Base-by-base conservation (phyloP, 1,140 invertebrate genomes). In the Lepidurus packardi region DNA sequence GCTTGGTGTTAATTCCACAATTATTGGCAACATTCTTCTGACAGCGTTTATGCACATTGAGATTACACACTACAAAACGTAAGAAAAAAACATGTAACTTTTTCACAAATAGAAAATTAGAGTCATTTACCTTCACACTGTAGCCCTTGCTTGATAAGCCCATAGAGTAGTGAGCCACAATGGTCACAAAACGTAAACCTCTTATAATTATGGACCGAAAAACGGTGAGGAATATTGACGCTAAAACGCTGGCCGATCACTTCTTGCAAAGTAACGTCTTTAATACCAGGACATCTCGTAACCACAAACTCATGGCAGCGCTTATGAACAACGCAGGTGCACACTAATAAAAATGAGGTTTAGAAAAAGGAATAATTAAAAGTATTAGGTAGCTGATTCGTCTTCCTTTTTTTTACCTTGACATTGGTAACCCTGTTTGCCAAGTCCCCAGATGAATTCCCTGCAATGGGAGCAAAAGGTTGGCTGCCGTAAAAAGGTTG, bases 391-490 rank as follows among this genome's bases (percentile, higher is more conserved):
- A 73, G 16, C 5, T n/a, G 24, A 24, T 11, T 74, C n/a, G 73
- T 77, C 25, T 9, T 24, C 85, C 85, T 84, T 85, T 84, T 85
- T 87, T 88, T 90, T 91, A 97, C 95, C 96, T 97, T 99, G 98
- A 91, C 98, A 99, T 87, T 99, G 98, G 90, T 99, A 99, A 85
- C 97, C 98, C 90, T 99, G 98, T 88, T 98, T 98, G 84, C 96
- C 94, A 83, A 98, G 90, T 86, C 97, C 97, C 96, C 97, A 98
- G 85, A 98, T 98, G 86, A 99, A 99, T 86, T 98, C 95, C 81
- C 92, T 90, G 87, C 97, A 98, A 87, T 98, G 94, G 83, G 94
- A 97, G 89, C 97, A 99, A 87, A 99, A 99, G 81, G 98, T 99
- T 79, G 98, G 98, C 87, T 99, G 98, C 75, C 95, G 91, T 80